Conservation (phyloP, 2,113 vertebrate species). For the Xenotilapia leptura region DNA sequence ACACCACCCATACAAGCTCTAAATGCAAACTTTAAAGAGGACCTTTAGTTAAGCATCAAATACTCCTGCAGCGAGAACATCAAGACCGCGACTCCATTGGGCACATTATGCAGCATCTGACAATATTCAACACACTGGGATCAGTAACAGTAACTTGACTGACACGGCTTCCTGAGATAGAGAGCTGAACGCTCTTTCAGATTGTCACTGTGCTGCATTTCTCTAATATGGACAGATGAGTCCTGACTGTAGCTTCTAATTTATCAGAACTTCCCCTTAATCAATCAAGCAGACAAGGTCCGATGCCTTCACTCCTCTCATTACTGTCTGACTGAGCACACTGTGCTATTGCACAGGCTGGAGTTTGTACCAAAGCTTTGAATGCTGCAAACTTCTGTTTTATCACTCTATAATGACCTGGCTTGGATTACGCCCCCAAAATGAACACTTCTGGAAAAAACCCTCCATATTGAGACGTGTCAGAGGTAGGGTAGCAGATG, state of each 20-base stretch:
- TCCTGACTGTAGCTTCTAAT: background rate
- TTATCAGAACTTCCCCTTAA: background rate
- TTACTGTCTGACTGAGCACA: background rate
- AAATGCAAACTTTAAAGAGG: background rate
- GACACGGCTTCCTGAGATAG: background rate
- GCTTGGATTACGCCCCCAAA: background rate
- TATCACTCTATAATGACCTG: background rate
- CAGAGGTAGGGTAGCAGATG: background rate
- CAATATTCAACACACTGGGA: background rate
- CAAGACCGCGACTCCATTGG: background rate
- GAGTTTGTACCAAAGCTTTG: background rate
- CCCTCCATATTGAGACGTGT: background rate
- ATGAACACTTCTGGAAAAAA: fast-evolving
- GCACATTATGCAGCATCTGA: background rate
- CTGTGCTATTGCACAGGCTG: background rate
- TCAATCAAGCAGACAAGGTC: background rate
- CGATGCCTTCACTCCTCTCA: background rate
- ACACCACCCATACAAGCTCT: background rate
- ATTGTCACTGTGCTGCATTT: background rate
- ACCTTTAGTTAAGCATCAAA: fast-evolving
- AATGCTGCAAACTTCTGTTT: background rate
- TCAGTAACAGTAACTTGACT: background rate
- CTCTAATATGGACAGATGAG: background rate
- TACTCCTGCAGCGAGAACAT: background rate
- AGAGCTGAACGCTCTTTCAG: background rate